Percentiles rank a stretch among this genome's conserved stretches.
These are phyloP conservation scores for Sebastes hopkinsi DNA, from an alignment of 2,797 vertebrate species.

Conservation along the genomic window DNA sequence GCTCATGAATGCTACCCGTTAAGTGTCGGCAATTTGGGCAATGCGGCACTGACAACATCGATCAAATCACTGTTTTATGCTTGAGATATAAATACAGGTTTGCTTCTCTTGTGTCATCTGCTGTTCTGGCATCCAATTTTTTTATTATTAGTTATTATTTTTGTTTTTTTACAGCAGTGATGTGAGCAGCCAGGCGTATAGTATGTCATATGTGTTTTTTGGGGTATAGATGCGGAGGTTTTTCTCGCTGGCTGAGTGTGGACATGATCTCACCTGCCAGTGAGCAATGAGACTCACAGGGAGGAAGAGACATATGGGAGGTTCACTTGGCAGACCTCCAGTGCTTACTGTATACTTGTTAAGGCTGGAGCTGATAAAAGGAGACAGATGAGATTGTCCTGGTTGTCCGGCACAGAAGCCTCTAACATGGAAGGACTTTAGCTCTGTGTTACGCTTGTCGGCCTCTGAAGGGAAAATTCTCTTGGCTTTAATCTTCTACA, in stretches of 20 bases:
- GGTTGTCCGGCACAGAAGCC: constrained; percentile 3
- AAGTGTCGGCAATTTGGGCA: neutral
- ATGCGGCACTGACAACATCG: neutral
- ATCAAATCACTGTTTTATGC: neutral
- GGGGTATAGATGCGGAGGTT: neutral
- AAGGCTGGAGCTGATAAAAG: constrained; percentile 33
- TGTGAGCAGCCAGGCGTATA: neutral
- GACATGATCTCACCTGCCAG: constrained; percentile 7
- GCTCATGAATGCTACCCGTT: neutral
- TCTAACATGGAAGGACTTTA: neutral
- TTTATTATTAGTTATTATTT: too few relatives aligned
- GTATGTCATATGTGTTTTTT: neutral
- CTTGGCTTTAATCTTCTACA: constrained; percentile 19
- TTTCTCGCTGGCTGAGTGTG: neutral
- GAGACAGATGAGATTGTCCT: constrained; percentile 22
- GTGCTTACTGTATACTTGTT: constrained; percentile 27
- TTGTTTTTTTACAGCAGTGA: neutral
- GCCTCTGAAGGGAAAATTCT: constrained; percentile 19
- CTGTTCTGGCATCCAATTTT: neutral
- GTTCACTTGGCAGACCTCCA: constrained; percentile 23
- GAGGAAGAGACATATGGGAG: neutral
- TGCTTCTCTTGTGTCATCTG: neutral
- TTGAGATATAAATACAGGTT: neutral
- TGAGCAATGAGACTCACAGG: neutral
- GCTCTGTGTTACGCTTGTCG: neutral